Percentiles rank a stretch among this genome's conserved stretches.
phyloP scores from a whole-genome alignment of 2,113 vertebrate species.

The Lagopus muta region DNA sequence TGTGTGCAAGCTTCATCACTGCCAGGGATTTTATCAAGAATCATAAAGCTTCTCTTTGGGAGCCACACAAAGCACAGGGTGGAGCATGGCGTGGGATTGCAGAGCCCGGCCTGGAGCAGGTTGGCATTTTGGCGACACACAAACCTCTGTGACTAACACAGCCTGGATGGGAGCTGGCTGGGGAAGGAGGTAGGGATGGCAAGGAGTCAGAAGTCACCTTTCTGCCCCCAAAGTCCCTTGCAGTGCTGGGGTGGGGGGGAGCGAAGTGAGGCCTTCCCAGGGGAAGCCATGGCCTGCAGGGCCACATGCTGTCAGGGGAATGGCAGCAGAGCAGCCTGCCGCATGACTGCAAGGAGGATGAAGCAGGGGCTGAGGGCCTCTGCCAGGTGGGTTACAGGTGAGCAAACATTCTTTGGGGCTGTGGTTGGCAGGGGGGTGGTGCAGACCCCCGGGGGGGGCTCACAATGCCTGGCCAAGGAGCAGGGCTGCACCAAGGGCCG shows the following conservation, averaged over 20 bases:
- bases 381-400: too few species aligned
- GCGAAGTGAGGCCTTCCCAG: too few species aligned
- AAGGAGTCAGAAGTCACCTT: not conserved
- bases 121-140: not conserved
- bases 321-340: not conserved
- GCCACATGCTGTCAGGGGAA: fast-evolving
- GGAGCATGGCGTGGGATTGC: not conserved
- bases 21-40: not conserved
- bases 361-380: too few species aligned
- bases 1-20: not conserved
- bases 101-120: not conserved
- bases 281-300: not conserved
- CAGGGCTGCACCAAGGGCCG: not conserved
- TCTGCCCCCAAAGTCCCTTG: not conserved
- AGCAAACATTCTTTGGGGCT: not conserved
- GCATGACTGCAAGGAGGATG: not conserved
- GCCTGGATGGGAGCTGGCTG: not conserved
- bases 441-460: not conserved
- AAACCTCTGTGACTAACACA: not conserved
- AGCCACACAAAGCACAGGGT: not conserved
- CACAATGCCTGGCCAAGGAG: too few species aligned
- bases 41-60: not conserved
- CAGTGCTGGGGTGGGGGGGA: too few species aligned
- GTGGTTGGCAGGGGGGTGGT: not conserved
- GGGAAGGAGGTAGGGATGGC: not conserved